Percentiles rank a stretch among this genome's conserved stretches.
These are phyloP conservation scores for Euura lappo DNA, from an alignment of 1,140 invertebrate species.

Conservation along the genomic window DNA sequence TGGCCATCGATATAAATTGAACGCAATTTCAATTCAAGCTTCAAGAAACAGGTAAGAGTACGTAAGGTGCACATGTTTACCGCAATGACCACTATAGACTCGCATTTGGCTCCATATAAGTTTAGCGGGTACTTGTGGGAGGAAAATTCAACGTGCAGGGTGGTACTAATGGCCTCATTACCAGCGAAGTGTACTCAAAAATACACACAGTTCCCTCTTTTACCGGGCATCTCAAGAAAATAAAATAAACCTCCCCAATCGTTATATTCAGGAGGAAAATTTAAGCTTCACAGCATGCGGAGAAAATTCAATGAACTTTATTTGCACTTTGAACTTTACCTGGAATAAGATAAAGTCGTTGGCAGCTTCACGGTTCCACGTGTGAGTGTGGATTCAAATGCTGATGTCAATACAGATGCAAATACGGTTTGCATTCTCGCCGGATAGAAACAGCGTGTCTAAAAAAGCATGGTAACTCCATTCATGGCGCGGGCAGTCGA, in stretches of 20 bases:
- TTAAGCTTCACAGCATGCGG: slow-evolving; percentile 13
- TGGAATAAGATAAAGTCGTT: not conserved
- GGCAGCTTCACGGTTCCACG: too few species aligned
- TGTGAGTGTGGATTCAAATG: too few species aligned
- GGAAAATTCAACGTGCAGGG: not conserved
- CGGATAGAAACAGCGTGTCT: too few species aligned
- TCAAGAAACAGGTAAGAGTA: not conserved
- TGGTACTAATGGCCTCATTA: slow-evolving; percentile 13
- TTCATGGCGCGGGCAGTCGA: too few species aligned
- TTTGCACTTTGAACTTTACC: not conserved
- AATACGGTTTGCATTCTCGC: too few species aligned
- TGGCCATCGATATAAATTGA: too few species aligned
- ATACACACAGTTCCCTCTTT: not conserved
- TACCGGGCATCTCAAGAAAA: not conserved
- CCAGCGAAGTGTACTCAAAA: not conserved
- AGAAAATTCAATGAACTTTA: slow-evolving; percentile 26
- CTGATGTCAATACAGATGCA: too few species aligned
- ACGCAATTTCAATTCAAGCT: too few species aligned
- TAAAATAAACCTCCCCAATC: slow-evolving; percentile 17
- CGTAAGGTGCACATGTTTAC: not conserved
- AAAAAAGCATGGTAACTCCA: too few species aligned
- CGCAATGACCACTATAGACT: not conserved
- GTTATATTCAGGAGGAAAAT: slow-evolving; percentile 32
- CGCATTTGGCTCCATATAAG: not conserved
- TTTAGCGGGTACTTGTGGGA: not conserved